A percentile compares a stretch with the other conserved stretches of the same genome.
Evolutionary conservation across 2,797 vertebrate species (phyloP).

Genomic region (Callimico goeldii): DNA sequence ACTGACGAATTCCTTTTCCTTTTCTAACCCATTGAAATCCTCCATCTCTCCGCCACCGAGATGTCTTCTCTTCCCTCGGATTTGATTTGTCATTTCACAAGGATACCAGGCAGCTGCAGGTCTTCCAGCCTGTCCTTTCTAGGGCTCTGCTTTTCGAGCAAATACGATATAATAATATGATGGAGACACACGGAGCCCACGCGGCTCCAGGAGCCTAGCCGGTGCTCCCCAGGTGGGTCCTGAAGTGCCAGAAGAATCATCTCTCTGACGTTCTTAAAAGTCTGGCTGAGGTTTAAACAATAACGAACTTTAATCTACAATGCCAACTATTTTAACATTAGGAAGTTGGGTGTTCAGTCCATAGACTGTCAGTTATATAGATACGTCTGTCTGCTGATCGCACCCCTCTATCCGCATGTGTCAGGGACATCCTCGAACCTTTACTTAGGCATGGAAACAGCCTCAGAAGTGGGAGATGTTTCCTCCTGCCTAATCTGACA

Average conservation of each 20-base stretch:
- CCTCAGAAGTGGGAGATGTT: neutral
- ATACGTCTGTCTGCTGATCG: no score
- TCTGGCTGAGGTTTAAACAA: neutral
- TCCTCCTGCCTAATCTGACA: constrained; percentile 31
- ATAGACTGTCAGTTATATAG: neutral
- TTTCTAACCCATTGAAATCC: neutral
- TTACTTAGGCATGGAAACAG: neutral
- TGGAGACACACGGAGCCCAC: rapidly evolving
- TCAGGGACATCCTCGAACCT: neutral
- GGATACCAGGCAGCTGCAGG: neutral
- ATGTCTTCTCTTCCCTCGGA: neutral
- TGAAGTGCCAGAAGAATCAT: neutral
- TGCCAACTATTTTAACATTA: neutral
- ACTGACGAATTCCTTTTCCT: neutral
- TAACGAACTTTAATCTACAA: neutral
- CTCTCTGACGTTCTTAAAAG: neutral
- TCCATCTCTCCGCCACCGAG: neutral
- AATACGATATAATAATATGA: rapidly evolving
- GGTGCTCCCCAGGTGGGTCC: neutral
- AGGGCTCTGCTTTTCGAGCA: neutral
- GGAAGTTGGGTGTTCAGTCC: neutral
- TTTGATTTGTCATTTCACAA: neutral
- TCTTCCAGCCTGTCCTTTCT: neutral
- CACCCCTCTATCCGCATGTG: neutral
- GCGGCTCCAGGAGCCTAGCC: neutral